These are phyloP conservation scores for Cyanocitta stelleri DNA, from an alignment of 2,113 vertebrate genomes.

Conservation along the genomic window DNA sequence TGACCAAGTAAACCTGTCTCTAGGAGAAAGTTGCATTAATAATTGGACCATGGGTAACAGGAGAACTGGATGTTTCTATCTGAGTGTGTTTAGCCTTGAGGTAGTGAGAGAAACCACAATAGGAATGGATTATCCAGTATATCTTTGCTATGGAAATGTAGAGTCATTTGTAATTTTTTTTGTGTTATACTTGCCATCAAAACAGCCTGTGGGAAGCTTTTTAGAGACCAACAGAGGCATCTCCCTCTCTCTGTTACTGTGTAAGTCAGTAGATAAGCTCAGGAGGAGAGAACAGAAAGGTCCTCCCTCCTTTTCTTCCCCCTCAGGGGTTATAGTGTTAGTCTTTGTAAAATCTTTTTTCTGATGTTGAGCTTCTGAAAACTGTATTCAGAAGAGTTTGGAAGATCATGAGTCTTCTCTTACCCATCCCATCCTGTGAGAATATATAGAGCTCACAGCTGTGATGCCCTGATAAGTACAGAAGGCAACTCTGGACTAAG, in stretches of 20 bases:
- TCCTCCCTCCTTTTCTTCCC: not conserved
- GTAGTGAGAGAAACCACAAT: not conserved
- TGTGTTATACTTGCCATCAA: not conserved
- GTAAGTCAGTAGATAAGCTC: constrained; percentile 38
- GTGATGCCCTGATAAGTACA: not conserved
- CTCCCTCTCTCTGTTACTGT: not conserved
- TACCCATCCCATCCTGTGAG: not conserved
- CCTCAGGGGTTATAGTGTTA: constrained; percentile 1
- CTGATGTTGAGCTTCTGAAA: constrained; percentile 37
- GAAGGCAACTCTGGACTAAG: not conserved
- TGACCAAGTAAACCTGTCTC: not conserved
- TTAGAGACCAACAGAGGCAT: not conserved
- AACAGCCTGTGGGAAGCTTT: constrained; percentile 54
- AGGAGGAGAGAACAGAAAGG: constrained; percentile 31
- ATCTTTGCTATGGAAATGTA: constrained; percentile 54
- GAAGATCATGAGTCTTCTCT: not conserved
- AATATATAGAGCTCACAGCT: not conserved
- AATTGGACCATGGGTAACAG: not conserved
- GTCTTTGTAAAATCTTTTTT: constrained; percentile 38
- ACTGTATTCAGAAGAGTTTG: not conserved
- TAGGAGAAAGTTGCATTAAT: not conserved
- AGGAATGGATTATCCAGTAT: constrained; percentile 23
- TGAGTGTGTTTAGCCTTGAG: constrained; percentile 5
- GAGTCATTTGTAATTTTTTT: constrained; percentile 11
- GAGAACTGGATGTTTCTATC: not conserved